Percentiles rank a stretch among this genome's conserved stretches.
These are phyloP conservation scores for human DNA, from an alignment of 2,113 vertebrate genomes.

Conservation along the genomic window DNA sequence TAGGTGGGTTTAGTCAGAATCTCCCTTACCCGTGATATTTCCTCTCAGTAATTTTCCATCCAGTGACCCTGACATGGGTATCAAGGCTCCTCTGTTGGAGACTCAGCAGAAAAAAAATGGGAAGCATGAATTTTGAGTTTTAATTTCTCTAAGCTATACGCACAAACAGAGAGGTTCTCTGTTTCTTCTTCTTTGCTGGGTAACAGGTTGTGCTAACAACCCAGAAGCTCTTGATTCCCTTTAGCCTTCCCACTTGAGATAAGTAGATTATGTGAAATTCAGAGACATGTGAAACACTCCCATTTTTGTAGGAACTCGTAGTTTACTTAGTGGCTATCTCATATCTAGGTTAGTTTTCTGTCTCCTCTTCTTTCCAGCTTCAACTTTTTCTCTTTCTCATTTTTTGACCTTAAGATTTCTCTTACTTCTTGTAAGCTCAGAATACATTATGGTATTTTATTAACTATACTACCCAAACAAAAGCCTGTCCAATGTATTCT, in stretches of 20 bases:
- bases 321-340: background rate
- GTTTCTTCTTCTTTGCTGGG: background rate
- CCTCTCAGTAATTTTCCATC: background rate
- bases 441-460: background rate
- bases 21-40: background rate
- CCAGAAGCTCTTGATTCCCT: background rate
- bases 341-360: background rate
- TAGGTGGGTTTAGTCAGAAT: background rate
- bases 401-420: background rate
- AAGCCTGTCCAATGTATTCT: background rate
- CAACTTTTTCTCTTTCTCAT: background rate
- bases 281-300: background rate
- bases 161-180: background rate
- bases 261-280: background rate
- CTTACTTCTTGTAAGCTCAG: background rate
- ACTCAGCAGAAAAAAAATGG: background rate
- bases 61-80: too few relatives aligned
- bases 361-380: background rate
- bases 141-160: background rate
- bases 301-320: background rate
- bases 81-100: background rate
- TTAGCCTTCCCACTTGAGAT: background rate
- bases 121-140: background rate
- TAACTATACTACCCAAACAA: background rate
- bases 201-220: background rate